Conservation (phyloP, 2,888 invertebrate genomes). For the Coleophora flavipennella region DNA sequence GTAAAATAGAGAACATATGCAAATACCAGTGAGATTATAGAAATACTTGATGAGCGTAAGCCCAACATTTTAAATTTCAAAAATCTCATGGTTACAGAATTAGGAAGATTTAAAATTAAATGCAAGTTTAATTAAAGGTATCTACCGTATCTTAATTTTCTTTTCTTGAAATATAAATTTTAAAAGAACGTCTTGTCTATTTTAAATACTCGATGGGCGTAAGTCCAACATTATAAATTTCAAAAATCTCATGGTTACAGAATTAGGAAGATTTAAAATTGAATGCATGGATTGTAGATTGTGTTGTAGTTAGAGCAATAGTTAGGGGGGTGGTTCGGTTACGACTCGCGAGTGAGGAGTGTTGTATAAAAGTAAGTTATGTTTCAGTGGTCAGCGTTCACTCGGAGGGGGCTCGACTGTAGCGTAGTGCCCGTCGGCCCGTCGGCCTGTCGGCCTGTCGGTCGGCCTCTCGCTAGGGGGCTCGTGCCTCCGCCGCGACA, state of each 20-base stretch:
- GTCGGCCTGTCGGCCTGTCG: constrained; percentile 33
- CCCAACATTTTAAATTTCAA: background rate
- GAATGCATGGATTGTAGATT: background rate
- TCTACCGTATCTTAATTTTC: no score
- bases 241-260: no score
- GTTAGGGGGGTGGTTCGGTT: constrained; percentile 39
- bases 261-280: no score
- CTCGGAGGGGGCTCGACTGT: constrained; percentile 64
- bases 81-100: no score
- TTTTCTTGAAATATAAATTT: no score
- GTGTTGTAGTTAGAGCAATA: background rate
- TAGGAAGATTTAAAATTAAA: no score
- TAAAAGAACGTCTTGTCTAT: no score
- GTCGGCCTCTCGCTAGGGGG: constrained; percentile 50
- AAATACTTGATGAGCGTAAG: constrained; percentile 53
- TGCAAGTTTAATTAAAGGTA: no score
- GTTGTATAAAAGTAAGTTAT: constrained; percentile 54
- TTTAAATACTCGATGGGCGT: no score
- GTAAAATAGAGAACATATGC: constrained; percentile 58
- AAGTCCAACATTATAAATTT: background rate
- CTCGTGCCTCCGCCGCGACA: constrained; percentile 58
- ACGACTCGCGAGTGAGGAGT: constrained; percentile 39
- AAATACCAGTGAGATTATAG: constrained; percentile 71
- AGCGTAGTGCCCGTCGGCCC: no score
- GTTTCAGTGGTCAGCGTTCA: constrained; percentile 68